These are phyloP conservation scores for Pterophyllum scalare DNA, from an alignment of 2,113 vertebrate genomes.

Conservation along the genomic window DNA sequence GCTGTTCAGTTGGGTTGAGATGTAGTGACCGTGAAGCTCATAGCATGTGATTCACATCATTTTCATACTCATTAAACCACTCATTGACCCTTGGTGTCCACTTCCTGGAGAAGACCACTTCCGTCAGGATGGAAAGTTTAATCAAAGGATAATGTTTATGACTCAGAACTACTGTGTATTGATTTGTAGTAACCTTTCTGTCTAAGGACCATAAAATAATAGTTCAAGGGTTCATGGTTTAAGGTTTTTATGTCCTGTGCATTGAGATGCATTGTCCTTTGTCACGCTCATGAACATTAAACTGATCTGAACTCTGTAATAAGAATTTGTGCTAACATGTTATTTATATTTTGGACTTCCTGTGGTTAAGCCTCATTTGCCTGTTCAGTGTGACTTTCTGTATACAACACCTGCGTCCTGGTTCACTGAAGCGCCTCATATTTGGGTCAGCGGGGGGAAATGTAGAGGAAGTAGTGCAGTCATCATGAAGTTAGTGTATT, in stretches of 20 bases:
- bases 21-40: fast-evolving
- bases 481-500: background rate
- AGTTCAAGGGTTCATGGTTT: too few species aligned
- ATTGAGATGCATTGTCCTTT: background rate
- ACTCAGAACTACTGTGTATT: background rate
- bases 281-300: background rate
- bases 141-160: background rate
- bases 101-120: conserved; percentile 2
- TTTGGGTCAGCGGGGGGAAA: background rate
- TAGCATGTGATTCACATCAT: background rate
- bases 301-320: background rate
- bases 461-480: conserved; percentile 9
- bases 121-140: background rate
- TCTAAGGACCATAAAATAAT: too few species aligned
- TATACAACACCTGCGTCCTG: conserved; percentile 1
- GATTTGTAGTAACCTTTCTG: background rate
- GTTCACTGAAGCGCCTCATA: conserved; percentile 1
- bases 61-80: background rate
- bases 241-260: background rate
- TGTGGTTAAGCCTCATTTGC: background rate
- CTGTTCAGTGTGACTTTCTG: background rate
- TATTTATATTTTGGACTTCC: background rate
- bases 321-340: background rate
- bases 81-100: background rate
- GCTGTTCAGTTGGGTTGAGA: background rate